These are phyloP conservation scores for Tauraco hartlaubi DNA, from an alignment of 2,797 vertebrate species.

Conservation along the genomic window DNA sequence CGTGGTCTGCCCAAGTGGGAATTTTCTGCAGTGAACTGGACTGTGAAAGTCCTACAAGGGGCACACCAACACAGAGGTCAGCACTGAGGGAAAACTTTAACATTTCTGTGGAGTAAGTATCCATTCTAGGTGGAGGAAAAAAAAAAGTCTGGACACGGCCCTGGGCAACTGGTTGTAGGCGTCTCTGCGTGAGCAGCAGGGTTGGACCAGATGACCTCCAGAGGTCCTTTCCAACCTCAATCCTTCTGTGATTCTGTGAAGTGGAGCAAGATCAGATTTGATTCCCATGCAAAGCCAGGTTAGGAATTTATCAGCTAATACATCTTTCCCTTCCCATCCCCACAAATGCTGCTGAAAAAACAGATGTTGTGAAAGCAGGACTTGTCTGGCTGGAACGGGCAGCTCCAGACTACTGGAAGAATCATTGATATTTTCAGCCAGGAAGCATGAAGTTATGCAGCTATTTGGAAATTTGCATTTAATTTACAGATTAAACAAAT, in stretches of 20 bases:
- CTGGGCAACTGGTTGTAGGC: background rate
- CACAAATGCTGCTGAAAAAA: background rate
- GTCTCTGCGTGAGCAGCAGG: background rate
- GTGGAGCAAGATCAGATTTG: background rate
- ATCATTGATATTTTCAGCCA: background rate
- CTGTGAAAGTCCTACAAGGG: background rate
- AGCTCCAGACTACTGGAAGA: conserved; percentile 17
- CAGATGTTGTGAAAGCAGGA: background rate
- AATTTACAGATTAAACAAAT: conserved; percentile 24
- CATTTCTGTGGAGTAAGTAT: background rate
- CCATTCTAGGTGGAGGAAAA: background rate
- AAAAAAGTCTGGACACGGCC: background rate
- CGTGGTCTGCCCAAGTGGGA: background rate
- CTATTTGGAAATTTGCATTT: conserved; percentile 29
- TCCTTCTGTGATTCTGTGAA: background rate
- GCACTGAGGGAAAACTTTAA: background rate
- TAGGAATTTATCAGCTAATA: background rate
- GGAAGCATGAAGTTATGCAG: conserved; percentile 16
- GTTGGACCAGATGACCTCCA: background rate
- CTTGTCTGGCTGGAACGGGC: background rate
- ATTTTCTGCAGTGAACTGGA: no score
- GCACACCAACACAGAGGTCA: background rate
- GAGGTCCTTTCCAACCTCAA: background rate
- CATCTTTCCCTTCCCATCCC: background rate
- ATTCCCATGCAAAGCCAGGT: background rate